These are phyloP conservation scores for Neuroterus valhalla DNA, from an alignment of 1,140 invertebrate genomes.

Conservation along the genomic window DNA sequence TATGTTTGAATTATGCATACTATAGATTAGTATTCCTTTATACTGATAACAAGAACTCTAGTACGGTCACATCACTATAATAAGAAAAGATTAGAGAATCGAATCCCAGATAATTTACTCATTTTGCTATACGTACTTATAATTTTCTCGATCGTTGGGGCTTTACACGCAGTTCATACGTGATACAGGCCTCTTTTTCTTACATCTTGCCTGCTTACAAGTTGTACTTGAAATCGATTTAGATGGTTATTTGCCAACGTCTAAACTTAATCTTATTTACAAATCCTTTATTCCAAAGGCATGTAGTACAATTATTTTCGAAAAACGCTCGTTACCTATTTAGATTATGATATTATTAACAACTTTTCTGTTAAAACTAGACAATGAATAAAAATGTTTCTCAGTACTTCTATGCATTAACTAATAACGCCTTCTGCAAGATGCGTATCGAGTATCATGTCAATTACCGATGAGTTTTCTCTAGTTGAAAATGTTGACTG, in stretches of 20 bases:
- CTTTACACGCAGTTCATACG: background rate
- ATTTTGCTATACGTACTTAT: constrained; percentile 9
- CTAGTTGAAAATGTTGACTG: too few species aligned
- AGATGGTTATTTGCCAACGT: background rate
- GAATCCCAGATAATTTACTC: constrained; percentile 13
- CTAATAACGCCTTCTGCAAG: too few species aligned
- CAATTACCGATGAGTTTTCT: too few species aligned
- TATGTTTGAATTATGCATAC: background rate
- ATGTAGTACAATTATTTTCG: too few species aligned
- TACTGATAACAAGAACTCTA: background rate
- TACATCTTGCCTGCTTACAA: background rate
- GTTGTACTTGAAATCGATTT: constrained; percentile 5
- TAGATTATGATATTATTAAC: too few species aligned
- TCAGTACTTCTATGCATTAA: too few species aligned
- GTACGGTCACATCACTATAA: background rate
- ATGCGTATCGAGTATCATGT: too few species aligned
- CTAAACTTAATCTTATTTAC: background rate
- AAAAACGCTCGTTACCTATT: too few species aligned
- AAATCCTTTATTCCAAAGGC: too few species aligned
- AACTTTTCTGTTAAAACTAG: too few species aligned
- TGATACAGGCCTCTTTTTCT: background rate
- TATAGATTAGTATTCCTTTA: background rate
- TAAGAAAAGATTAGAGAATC: constrained; percentile 19
- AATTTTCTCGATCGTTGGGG: constrained; percentile 4
- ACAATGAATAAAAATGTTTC: too few species aligned